Evolutionary conservation across 2,113 vertebrate species (phyloP), one percentile per base, ranked within the genome.

Genomic region (Triplophysa tibetana): DNA sequence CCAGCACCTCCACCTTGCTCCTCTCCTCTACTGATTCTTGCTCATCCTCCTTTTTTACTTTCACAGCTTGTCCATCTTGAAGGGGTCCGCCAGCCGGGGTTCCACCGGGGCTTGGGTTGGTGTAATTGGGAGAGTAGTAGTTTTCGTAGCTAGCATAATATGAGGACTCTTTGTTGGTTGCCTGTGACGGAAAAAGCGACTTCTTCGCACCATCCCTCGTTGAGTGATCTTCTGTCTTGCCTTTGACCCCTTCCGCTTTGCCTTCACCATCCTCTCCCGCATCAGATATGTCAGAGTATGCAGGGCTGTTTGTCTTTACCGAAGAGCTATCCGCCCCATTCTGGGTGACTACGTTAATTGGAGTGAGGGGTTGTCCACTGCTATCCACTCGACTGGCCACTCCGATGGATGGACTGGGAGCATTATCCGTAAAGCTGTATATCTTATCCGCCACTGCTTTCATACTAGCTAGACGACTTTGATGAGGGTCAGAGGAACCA

Each of bases 391-490:
- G 93, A 90, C 96, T 97, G 62, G 92, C 92, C 45, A 94, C 91
- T 21, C 96, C 93, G 0, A 99, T 99, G 17, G 96, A 99, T 1
- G 97, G 98, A 88, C 98, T 99, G 0, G 98, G 98, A 13, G 98
- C 96, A 0, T 99, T 99, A 89, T 99, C 98, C 0, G 95, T 96
- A 89, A 99, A 99, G 89, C 96, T 99, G 90, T 99, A 99, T 87
- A 99, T 97, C 88, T 99, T 99, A 85, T 99, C 98, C 0, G 98
- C 98, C 87, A 99, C 98, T 0, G 98, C 98, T 89, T 99, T 99
- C 81, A 99, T 99, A 88, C 97, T 99, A 41, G 98, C 98, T 0
- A 99, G 90, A 2, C 98, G 95, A 91, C 96, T 99, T 86, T 99
- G 97, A 87, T 97, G 98, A 26, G 95, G 91, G 83, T 98, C 98